Base-by-base conservation (phyloP, 35 echinoderm and acorn worm genomes). In the Lytechinus pictus region DNA sequence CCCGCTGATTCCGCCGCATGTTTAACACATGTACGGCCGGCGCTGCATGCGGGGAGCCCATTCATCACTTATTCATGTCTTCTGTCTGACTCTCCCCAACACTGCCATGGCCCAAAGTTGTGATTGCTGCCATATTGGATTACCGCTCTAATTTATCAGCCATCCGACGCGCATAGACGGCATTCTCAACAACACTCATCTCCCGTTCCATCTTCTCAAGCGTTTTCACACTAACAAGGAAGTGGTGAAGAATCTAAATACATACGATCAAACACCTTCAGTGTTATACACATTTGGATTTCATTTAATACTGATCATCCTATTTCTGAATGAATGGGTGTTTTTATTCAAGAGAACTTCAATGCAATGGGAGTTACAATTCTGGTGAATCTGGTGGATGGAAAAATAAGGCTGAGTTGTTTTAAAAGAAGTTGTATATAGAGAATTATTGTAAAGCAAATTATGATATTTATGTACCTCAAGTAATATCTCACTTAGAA, bases 11-110 rank as follows among this genome's bases (percentile, higher is more conserved):
- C 88, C 88, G 52, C 28, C 88, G 29, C 88, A 54, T 90, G 88
- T 90, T 90, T 90, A 90, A 90, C 88, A 90, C 88, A 90, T 90
- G 88, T 90, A 90, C 66, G 88, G 52, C 88, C 52, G 29, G 28
- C 52, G 88, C 88, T 52, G 88, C 52, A 27, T 44, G 28, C 29
- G 52, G 88, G 33, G 88, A 44, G 13, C 29, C 88, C 88, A 90
- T 90, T 90, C 52, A 90, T 90, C 88, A 90, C 88, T 90, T 90
- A 90, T 90, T 90, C 88, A 90, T 90, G 88, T 90, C 29, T 44
- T 12, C 88, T 90, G 88, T 90, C 88, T 90, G 88, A 90, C 28
- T 44, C 88, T 90, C 16, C 88, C 52, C 52, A 90, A 90, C 28
- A 90, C 28, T 44, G 88, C 16, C 52, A 27, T 52, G 52, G 88